Evolutionary conservation across 2,113 vertebrate species (phyloP).

Genomic region (Aleadryas rufinucha): DNA sequence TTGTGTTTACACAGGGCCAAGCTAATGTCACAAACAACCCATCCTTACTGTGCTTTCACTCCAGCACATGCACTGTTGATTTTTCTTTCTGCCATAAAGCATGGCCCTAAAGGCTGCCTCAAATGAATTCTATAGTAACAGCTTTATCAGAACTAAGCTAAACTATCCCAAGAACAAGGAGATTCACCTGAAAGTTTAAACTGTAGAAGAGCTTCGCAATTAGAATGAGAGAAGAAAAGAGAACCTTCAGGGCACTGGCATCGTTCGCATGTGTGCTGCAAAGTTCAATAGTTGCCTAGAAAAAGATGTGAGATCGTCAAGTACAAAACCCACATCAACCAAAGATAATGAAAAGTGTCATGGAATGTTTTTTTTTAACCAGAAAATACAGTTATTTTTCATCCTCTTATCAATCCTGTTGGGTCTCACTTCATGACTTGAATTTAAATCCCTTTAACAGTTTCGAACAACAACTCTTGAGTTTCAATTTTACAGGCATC

Average conservation of each 20-base stretch:
- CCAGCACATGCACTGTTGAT: not conserved
- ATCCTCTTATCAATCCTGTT: not conserved
- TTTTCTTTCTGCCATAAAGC: not conserved
- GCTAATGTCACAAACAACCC: not conserved
- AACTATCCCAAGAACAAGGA: not conserved
- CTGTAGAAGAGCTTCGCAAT: conserved; percentile 98
- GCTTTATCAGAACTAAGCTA: not conserved
- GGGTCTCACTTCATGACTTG: not conserved
- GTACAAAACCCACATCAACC: not conserved
- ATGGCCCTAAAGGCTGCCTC: not conserved
- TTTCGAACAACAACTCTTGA: not conserved
- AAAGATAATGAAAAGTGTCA: not conserved
- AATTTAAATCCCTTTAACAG: not conserved
- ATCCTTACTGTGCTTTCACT: not conserved
- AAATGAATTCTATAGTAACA: not conserved
- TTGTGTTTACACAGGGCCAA: not conserved
- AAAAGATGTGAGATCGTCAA: not conserved
- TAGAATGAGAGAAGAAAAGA: conserved; percentile 94
- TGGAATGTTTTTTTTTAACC: not conserved
- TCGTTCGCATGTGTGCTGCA: conserved; percentile 94
- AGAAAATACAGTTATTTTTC: not conserved
- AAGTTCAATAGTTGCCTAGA: conserved; percentile 94
- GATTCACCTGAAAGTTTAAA: conserved; percentile 94
- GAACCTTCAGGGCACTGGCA: conserved; percentile 89
- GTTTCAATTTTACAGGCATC: not conserved